phyloP scores from a whole-genome alignment of 2,888 invertebrate genomes.

The Volucella zonaria region DNA sequence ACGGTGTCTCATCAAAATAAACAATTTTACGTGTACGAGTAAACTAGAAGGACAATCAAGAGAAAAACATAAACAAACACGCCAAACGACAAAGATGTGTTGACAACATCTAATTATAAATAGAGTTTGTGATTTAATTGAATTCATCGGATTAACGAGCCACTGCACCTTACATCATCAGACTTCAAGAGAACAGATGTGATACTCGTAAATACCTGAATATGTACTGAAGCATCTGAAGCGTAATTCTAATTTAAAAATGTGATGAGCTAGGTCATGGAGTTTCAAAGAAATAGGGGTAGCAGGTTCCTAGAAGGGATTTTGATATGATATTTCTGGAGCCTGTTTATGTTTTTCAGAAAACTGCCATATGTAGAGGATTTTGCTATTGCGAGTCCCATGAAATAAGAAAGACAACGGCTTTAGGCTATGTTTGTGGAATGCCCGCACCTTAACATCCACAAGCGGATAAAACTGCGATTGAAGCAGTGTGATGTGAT shows the following conservation, averaged over 20 bases:
- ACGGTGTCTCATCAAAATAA: constrained; percentile 10
- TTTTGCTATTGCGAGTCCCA: too few species aligned
- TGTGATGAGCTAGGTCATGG: neutral
- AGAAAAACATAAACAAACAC: constrained; percentile 4
- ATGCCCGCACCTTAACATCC: too few species aligned
- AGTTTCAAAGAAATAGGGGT: too few species aligned
- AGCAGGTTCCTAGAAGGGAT: too few species aligned
- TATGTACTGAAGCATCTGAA: too few species aligned
- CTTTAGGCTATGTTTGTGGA: too few species aligned
- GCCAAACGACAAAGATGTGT: constrained; percentile 11
- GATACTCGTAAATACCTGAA: neutral
- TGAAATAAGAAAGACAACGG: too few species aligned
- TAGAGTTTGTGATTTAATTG: constrained; percentile 16
- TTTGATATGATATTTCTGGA: too few species aligned
- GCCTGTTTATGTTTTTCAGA: too few species aligned
- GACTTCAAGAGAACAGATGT: constrained; percentile 7
- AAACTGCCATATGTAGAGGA: too few species aligned
- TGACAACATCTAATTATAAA: constrained; percentile 29
- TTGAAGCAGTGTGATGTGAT: too few species aligned
- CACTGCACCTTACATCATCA: neutral
- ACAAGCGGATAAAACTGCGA: too few species aligned
- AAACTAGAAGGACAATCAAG: constrained; percentile 21
- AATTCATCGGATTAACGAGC: neutral
- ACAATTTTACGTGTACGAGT: constrained; percentile 15
- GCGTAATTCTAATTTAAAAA: neutral